phyloP scores from a whole-genome alignment of 2,888 invertebrate species.

The Hemicrepidius hirtus region DNA sequence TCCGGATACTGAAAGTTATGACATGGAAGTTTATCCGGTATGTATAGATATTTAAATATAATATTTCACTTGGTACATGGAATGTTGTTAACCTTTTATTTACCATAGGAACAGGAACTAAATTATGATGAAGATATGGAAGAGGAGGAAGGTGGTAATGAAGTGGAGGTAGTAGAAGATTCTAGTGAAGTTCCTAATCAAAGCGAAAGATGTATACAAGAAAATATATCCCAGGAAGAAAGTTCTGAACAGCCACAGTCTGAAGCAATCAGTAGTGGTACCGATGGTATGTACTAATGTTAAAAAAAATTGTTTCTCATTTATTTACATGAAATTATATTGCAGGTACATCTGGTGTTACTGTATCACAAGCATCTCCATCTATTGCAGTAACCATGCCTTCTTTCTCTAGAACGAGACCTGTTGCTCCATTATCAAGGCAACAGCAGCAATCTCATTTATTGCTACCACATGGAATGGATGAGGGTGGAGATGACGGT shows the following conservation, averaged over 20 bases:
- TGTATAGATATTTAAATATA: no score
- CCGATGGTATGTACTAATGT: constrained; percentile 75
- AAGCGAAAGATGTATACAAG: constrained; percentile 69
- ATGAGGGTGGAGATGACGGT: constrained; percentile 81
- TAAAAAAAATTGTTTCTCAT: neutral
- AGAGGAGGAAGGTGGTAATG: constrained; percentile 71
- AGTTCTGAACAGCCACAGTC: constrained; percentile 72
- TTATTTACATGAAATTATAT: constrained; percentile 2
- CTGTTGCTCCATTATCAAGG: constrained; percentile 74
- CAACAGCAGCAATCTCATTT: constrained; percentile 73
- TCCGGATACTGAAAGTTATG: constrained; percentile 76
- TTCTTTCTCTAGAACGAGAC: constrained; percentile 73
- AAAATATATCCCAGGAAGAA: constrained; percentile 67
- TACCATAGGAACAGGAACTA: constrained; percentile 74
- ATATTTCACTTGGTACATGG: no score
- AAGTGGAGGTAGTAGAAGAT: constrained; percentile 79
- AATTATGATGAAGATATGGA: constrained; percentile 73
- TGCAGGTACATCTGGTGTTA: constrained; percentile 62
- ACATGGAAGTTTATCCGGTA: constrained; percentile 70
- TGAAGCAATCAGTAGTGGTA: constrained; percentile 86
- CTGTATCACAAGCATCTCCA: constrained; percentile 67
- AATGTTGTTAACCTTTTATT: no score
- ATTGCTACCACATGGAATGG: constrained; percentile 74
- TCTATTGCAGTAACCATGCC: constrained; percentile 69
- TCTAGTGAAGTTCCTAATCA: constrained; percentile 79